Base-by-base conservation (phyloP, 2,113 vertebrate species). In the Epinephelus lanceolatus region DNA sequence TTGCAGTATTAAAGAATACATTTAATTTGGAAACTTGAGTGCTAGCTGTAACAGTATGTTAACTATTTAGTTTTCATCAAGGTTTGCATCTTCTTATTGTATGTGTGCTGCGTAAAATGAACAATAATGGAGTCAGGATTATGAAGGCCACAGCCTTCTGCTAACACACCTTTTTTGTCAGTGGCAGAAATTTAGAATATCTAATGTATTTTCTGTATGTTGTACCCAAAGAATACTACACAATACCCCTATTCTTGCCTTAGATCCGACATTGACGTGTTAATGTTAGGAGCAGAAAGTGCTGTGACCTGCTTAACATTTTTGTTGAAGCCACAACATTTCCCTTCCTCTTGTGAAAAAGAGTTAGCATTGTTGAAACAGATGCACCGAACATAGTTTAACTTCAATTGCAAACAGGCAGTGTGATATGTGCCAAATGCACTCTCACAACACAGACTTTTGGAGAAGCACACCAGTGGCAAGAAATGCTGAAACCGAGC, bases 281-380 rank as follows among this genome's bases (percentile, higher is more conserved):
- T 6, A 12, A 51, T 53, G 27, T 69, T 47, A 52, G 49, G 25
- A 81, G 42, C 69, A 21, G 19, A 7, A 68, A 82, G 86, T 72
- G 74, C 55, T 27, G 80, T 42, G 57, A 83, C 56, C 59, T 83
- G 62, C 27, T 76, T 76, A 30, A 74, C 74, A 86, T 89, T 85
- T 87, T 59, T 74, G 69, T 68, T 67, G 33, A 42, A 47, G 76
- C 2, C 78, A 56, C 62, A 62, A 74, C 71, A 86, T 91, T 89
- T 86, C 73, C 13, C 79, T 68, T 33, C 8, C 62, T 67, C 73
- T 33, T 81, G 92, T 86, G 88, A 92, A 88, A 83, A 71, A 82
- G 10, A 45, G 51, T 72, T 49, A 53, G n/a, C 76, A 75, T 27
- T 59, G 78, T 78, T 79, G 65, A 76, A 78, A 67, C 76, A 72